Base-by-base conservation (phyloP, 2,113 vertebrate genomes). In the Saguinus midas region DNA sequence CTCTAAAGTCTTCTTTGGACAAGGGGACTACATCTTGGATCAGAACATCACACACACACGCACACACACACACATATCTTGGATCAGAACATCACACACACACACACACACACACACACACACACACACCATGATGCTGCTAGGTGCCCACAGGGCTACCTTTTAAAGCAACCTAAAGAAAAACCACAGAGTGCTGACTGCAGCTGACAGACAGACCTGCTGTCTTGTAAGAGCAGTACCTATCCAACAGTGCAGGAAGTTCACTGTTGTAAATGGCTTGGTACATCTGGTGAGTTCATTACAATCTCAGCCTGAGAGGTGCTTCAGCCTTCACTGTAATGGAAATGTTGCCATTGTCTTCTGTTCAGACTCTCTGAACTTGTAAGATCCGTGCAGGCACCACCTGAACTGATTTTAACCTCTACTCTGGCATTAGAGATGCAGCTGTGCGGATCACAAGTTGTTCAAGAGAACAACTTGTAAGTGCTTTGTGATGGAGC, bases 341-440 rank as follows among this genome's bases (percentile, higher is more conserved):
- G 91, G 68, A 95, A 95, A 97, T 75, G 70, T 2, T 87, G 78
- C 75, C 83, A 68, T 7, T 84, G 93, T 82, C 96, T 89, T 85
- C 80, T 52, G 94, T 70, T 93, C 23, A 8, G 88, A 94, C 18
- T 96, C 66, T 88, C 78, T 70, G 88, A 76, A 96, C 73, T 82
- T 86, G 45, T 72, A 3, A 64, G 61, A 68, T 45, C 29, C 32
- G 72, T 37, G 55, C 23, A 23, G 92, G 73, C 1, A 72, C 68
- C 88, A 91, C 82, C 94, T 91, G 82, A 96, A 91, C 79, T 57
- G 66, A 91, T 87, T 87, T 58, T 21, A 90, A 87, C 68, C 76
- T 85, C 52, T 6, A 25, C 25, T 73, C 68, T 3, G 18, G 79
- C n/a, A 10, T 35, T 35, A 90, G 37, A 18, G 13, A 11, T 9